Evolutionary conservation across 2,797 vertebrate genomes (phyloP), one percentile per base, ranked within the genome.

Genomic region (Eulemur mongoz): DNA sequence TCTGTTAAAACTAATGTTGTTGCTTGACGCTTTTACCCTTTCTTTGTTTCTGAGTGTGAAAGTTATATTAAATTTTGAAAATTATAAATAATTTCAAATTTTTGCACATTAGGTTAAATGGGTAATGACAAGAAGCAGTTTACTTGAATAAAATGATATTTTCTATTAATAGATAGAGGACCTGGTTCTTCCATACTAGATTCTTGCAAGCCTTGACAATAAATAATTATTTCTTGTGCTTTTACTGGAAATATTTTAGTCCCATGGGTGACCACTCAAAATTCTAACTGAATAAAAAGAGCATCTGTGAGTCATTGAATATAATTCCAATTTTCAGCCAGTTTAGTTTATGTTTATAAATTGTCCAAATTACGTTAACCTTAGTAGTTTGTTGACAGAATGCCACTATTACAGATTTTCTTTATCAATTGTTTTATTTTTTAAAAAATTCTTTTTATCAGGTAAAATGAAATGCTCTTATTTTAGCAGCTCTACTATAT

Each of bases 231-330:
- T 79, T 80, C 48, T 45, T 93, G 52, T 93, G 32, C 73, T 82
- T 93, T 93, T 81, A n/a, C 67, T 81, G 38, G 61, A 75, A 91
- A 81, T 91, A 93, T 93, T 96, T 89, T 82, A 72, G 50, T 96
- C 32, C 50, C 27, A n/a, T 83, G 54, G 79, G n/a, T 96, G 59
- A 45, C 78, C 35, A 91, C 76, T 95, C 88, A 79, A 91, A 89
- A 91, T 87, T 86, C 76, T 89, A 87, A 87, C 20, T 86, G 54
- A 30, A 86, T 72, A 30, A 83, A 88, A 80, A 43, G 22, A 76
- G 30, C 52, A 59, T 87, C 80, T 95, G 27, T 94, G 30, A 88
- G 13, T 91, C 59, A 88, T n/a, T 85, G 50, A 91, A 12, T 80
- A 9, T 80, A 80, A 94, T 38, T 76, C 9, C 40, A 91, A 11